Evolutionary conservation across 2,797 vertebrate genomes (phyloP).

Genomic region (Sparus aurata): DNA sequence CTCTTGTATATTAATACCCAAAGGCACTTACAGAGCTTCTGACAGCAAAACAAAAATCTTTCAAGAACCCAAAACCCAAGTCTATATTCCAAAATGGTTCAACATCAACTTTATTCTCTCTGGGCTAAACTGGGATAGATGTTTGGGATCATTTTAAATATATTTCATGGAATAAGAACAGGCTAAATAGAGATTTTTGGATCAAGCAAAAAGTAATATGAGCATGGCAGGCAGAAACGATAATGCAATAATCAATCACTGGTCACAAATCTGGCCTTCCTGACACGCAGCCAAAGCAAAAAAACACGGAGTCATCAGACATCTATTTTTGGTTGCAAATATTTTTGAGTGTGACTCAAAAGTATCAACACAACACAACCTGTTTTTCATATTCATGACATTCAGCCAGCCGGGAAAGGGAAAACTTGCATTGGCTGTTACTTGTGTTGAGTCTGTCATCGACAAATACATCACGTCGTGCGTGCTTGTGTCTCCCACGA

Average conservation of each 20-base stretch:
- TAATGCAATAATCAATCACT: slow-evolving; percentile 29
- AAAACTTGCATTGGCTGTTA: slow-evolving; percentile 13
- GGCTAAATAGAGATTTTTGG: slow-evolving; percentile 4
- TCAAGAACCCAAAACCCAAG: too few species aligned
- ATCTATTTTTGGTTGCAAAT: slow-evolving; percentile 42
- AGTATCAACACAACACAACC: slow-evolving; percentile 32
- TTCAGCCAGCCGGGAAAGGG: slow-evolving; percentile 19
- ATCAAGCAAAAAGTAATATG: slow-evolving; percentile 42
- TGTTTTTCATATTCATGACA: slow-evolving; percentile 46
- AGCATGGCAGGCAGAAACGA: slow-evolving; percentile 33
- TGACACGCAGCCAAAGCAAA: slow-evolving; percentile 30
- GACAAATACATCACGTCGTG: slow-evolving; percentile 31
- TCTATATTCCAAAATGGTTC: too few species aligned
- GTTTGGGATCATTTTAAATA: too few species aligned
- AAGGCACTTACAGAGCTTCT: too few species aligned
- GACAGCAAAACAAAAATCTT: too few species aligned
- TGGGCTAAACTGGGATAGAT: too few species aligned
- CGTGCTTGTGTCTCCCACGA: slow-evolving; percentile 3
- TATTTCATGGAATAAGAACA: too few species aligned
- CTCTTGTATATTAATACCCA: too few species aligned
- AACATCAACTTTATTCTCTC: too few species aligned
- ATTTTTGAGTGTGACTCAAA: slow-evolving; percentile 49
- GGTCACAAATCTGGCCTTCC: slow-evolving; percentile 46
- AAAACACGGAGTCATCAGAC: slow-evolving; percentile 3
- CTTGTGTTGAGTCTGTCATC: slow-evolving; percentile 17